These are phyloP conservation scores for Cosmopolites sordidus DNA, from an alignment of 2,888 invertebrate species.

Conservation along the genomic window DNA sequence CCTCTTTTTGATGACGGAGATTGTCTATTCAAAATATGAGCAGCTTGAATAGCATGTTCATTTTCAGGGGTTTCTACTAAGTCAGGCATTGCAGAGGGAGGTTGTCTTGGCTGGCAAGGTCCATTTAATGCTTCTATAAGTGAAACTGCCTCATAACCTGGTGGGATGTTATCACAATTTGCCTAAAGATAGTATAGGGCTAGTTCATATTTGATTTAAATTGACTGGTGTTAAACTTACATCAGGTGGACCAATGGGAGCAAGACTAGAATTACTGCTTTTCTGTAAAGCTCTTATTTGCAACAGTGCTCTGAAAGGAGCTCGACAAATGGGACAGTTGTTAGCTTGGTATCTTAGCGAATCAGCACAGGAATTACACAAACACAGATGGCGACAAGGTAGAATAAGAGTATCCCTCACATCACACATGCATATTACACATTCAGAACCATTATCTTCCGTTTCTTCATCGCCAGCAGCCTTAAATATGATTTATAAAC, in stretches of 20 bases:
- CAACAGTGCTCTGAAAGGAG: conserved; percentile 95
- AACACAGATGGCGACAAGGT: conserved; percentile 93
- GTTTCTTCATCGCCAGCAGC: conserved; percentile 71
- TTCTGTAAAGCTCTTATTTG: conserved; percentile 93
- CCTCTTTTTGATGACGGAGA: conserved; percentile 49
- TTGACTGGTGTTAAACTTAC: conserved; percentile 51
- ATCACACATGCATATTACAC: conserved; percentile 99
- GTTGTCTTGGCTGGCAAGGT: conserved; percentile 61
- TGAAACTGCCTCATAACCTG: conserved; percentile 91
- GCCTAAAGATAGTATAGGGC: conserved; percentile 48
- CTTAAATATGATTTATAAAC: too few species aligned
- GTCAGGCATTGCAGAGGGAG: conserved; percentile 48
- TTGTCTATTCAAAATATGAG: conserved; percentile 62
- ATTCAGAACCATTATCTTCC: conserved; percentile 94
- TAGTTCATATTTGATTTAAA: not conserved
- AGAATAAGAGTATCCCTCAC: conserved; percentile 94
- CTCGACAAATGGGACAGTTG: conserved; percentile 97
- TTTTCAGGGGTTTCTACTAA: conserved; percentile 58
- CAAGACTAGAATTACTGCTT: conserved; percentile 51
- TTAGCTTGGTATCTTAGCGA: conserved; percentile 95
- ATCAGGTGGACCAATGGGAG: conserved; percentile 57
- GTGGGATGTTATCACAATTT: conserved; percentile 79
- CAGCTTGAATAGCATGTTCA: conserved; percentile 63
- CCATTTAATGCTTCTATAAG: conserved; percentile 95
- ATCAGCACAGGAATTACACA: conserved; percentile 97